Conservation (phyloP, 2,888 invertebrate genomes). For the Hololepta plana region DNA sequence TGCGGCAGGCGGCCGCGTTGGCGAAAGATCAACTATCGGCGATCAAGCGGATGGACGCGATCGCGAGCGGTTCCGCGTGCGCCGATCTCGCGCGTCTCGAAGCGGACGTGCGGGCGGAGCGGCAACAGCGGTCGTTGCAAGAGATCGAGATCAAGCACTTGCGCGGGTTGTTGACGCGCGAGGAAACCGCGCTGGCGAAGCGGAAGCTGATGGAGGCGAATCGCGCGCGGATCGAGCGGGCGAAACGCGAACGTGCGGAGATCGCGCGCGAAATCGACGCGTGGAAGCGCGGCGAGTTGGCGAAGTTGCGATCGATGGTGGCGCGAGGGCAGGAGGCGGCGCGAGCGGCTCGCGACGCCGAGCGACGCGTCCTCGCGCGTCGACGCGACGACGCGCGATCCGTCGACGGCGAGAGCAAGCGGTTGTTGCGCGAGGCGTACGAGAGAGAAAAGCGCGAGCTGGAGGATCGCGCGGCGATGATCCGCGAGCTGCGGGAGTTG, state of each 20-base stretch:
- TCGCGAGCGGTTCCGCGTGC: too few species aligned
- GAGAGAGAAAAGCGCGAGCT: constrained; percentile 22
- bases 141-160: constrained; percentile 40
- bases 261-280: constrained; percentile 32
- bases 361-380: constrained; percentile 32
- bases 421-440: constrained; percentile 17
- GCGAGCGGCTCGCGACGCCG: constrained; percentile 32
- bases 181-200: constrained; percentile 39
- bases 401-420: constrained; percentile 32
- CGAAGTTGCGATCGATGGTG: constrained; percentile 30
- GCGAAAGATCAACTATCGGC: too few species aligned
- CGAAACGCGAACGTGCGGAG: constrained; percentile 30
- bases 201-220: constrained; percentile 30
- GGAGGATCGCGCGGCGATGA: constrained; percentile 22
- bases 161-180: constrained; percentile 35
- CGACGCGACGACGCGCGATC: constrained; percentile 30
- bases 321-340: constrained; percentile 30
- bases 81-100: too few species aligned
- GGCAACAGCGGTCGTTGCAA: too few species aligned
- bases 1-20: too few species aligned
- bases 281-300: constrained; percentile 31
- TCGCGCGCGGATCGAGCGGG: constrained; percentile 31
- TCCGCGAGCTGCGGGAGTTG: constrained; percentile 25
- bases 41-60: too few species aligned
- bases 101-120: too few species aligned